Evolutionary conservation across 2,797 vertebrate species (phyloP), one percentile per base, ranked within the genome.

Genomic region (Masticophis lateralis): DNA sequence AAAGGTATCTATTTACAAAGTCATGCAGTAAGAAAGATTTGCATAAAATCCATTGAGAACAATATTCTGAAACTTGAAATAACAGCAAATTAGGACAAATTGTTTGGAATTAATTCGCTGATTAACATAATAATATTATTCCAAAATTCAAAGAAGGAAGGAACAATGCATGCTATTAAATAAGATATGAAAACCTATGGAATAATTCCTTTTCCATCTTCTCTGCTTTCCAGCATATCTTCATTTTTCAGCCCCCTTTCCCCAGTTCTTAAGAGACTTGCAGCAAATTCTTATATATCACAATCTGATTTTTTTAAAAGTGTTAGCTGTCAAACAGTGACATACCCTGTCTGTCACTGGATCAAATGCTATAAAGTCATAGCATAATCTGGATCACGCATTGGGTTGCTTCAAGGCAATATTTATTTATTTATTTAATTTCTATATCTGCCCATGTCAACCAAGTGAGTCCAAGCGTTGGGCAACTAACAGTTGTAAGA

Each of bases 41-140:
- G 91, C 93, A 93, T 69, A 57, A 93, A 92, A 93, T 32, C 5
- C 59, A 91, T 74, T 32, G 88, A 89, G 22, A 88, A 83, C 57
- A 55, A 69, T 55, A 47, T 51, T 69, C 89, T 66, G 16, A 66
- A 69, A 2, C 27, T 32, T 2, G 86, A 25, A 47, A 92, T 94
- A 93, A 88, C 0, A 86, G 57, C 14, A 96, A 92, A 87, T 0
- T 0, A 20, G 3, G 86, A 14, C 20, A 25, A 14, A 12, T 28
- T 2, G 0, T 9, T 13, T 59, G 43, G 27, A 28, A 92, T 91
- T 90, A 86, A 74, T 87, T 86, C n/a, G 92, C 1, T 1, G 22
- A 87, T 32, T n/a, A n/a, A 74, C 63, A 90, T 27, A 63, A 89
- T 51, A 66, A n/a, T n/a, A 18, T 47, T 27, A 63, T 90, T 53